Conservation (phyloP, 2,888 invertebrate species). For the Halictus ligatus region DNA sequence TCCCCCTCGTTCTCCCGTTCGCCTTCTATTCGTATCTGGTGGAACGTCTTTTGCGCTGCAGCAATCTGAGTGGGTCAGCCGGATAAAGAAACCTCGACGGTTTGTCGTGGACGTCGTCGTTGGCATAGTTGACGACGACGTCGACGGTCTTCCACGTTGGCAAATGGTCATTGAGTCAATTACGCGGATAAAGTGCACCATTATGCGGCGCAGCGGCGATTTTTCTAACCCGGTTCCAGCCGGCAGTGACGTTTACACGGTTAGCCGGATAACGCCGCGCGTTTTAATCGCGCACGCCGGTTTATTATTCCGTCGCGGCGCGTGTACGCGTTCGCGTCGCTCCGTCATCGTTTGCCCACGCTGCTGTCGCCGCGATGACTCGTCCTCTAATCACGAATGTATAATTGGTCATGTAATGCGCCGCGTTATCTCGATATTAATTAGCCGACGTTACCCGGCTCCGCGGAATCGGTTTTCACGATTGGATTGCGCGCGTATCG, state of each 20-base stretch:
- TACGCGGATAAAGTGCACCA: slow-evolving; percentile 82
- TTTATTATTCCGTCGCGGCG: slow-evolving; percentile 38
- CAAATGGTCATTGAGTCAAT: slow-evolving; percentile 83
- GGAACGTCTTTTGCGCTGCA: slow-evolving; percentile 69
- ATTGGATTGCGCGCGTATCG: background rate
- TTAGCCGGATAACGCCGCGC: slow-evolving; percentile 70
- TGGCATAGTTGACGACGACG: slow-evolving; percentile 43
- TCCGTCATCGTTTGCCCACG: slow-evolving; percentile 9
- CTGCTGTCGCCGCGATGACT: slow-evolving; percentile 13
- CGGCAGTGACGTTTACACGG: slow-evolving; percentile 63
- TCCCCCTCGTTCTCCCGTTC: background rate
- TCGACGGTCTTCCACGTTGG: slow-evolving; percentile 72
- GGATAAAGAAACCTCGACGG: slow-evolving; percentile 76
- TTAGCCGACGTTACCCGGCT: background rate
- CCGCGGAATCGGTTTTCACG: background rate
- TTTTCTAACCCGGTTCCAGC: slow-evolving; percentile 79
- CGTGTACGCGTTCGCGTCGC: slow-evolving; percentile 19
- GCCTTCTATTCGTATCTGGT: slow-evolving; percentile 23
- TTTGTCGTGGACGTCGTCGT: slow-evolving; percentile 54
- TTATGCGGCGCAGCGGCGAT: slow-evolving; percentile 79
- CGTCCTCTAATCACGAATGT: background rate
- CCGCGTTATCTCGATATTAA: slow-evolving; percentile 11
- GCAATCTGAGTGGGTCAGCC: slow-evolving; percentile 77
- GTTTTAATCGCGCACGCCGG: slow-evolving; percentile 67
- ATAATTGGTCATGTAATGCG: slow-evolving; percentile 9